Base-by-base conservation (phyloP, 2,797 vertebrate genomes). In the Trachops cirrhosus region DNA sequence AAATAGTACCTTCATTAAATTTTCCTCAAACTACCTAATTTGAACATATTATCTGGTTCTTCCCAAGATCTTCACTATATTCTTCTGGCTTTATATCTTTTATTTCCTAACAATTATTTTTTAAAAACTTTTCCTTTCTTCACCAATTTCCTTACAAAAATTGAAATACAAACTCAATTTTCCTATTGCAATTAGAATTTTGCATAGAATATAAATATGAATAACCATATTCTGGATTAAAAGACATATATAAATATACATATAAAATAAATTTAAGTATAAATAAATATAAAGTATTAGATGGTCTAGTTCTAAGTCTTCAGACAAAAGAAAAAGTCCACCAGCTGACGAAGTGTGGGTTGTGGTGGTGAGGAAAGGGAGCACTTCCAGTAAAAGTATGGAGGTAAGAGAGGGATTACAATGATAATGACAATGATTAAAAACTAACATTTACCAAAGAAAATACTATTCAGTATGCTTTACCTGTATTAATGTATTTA, bases 151-250 rank as follows among this genome's bases (percentile, higher is more conserved):
- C 46, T 73, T 84, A 78, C 9, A 75, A 93, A 87, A 78, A 92
- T 67, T 84, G 39, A 94, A 11, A 79, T 7, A 64, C 44, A 68
- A 89, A 73, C 19, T 41, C 57, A 50, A 62, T 59, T 67, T 86
- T 86, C 89, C 67, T n/a, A 88, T 9, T 62, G 46, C 48, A 94
- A 92, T 85, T 86, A 89, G 57, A 82, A 92, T 41, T 86, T 21
- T 91, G 34, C 34, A 80, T 24, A 54, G 67, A 32, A 79, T 79
- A 59, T 85, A 79, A 80, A 87, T 77, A 83, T n/a, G n/a, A 93
- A 5, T 62, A 87, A 83, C 34, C 2, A n/a, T 39, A 71, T 37
- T 91, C 41, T 19, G 59, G 54, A 67, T 68, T 29, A 68, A 41
- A 68, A 85, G 29, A 89, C 26, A 92, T 21, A 50, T 7, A 54